These are phyloP conservation scores for Bedellia somnulentella DNA, from an alignment of 2,888 invertebrate genomes.

Conservation along the genomic window DNA sequence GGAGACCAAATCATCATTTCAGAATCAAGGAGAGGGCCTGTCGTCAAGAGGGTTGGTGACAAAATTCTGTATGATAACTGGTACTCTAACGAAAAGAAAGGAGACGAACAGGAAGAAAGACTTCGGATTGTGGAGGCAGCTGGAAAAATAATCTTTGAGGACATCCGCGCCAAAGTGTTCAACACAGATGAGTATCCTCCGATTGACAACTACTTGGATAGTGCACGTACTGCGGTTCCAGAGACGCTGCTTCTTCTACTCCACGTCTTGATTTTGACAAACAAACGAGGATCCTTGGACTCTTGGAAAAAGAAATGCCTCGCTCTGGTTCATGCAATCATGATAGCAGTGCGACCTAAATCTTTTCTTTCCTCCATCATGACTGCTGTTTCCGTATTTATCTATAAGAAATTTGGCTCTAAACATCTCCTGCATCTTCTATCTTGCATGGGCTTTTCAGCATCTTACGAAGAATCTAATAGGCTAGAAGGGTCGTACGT, in stretches of 20 bases:
- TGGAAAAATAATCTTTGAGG: slow-evolving; percentile 3
- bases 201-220: neutral
- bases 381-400: neutral
- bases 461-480: slow-evolving; percentile 2
- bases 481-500: no score
- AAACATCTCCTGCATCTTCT: slow-evolving; percentile 1
- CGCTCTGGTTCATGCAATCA: slow-evolving; percentile 3
- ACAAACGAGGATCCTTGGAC: slow-evolving; percentile 1
- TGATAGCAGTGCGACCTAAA: slow-evolving; percentile 1
- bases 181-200: slow-evolving; percentile 3
- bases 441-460: slow-evolving; percentile 1
- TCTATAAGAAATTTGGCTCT: slow-evolving; percentile 2
- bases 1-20: no score
- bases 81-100: neutral
- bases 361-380: slow-evolving; percentile 4
- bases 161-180: slow-evolving; percentile 1
- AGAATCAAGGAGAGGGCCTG: neutral
- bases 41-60: slow-evolving; percentile 1
- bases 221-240: slow-evolving; percentile 1
- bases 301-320: slow-evolving; percentile 1
- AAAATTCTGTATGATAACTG: slow-evolving; percentile 1
- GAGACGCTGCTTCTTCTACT: neutral
- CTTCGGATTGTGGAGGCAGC: slow-evolving; percentile 6
- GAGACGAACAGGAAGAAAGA: slow-evolving; percentile 2
- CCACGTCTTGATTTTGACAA: neutral